Evolutionary conservation across 1,140 invertebrate genomes (phyloP), one percentile per base, ranked within the genome.

Genomic region (Drosophila teissieri): DNA sequence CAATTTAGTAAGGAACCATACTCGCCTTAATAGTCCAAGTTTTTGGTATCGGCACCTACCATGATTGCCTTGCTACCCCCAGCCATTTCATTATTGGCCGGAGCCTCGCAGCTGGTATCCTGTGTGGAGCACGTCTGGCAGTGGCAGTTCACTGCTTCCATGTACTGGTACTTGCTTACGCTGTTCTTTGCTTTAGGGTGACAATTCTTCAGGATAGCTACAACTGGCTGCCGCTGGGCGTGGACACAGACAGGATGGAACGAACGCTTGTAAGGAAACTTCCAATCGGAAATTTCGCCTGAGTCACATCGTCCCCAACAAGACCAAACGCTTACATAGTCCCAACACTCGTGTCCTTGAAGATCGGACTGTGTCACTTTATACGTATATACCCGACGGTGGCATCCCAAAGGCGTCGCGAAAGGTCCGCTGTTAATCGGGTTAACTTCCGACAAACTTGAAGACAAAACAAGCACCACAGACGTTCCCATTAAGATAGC

Each of bases 271-370:
- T 95, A 97, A 0, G 97, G 97, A 91, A 97, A 97, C 84, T 96
- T 94, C 95, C 95, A 97, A 92, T 97, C 96, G 0, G 96, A 95
- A 60, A 97, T 96, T 94, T 97, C 96, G 81, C 95, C 96, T 0
- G 96, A 96, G 83, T 96, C 95, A 73, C 96, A 97, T 34, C 96
- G 94, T 56, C 96, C 96, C 95, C 96, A 97, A 85, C 96, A 97
- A 0, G 95, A 95, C 92, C 94, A 94, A 3, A 96, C 96, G 31
- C 94, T 95, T 4, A 97, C 93, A 22, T 94, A 93, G 77, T 96
- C 96, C 80, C 90, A 92, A 58, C 92, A 91, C 19, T 79, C 78
- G 6, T 83, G 81, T 1, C 91, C 91, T 40, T 83, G 60, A 7
- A 45, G 40, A 67, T 91, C 80, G 8, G 68, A 60, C 48, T 90